Evolutionary conservation across 2,888 invertebrate genomes (phyloP).

Genomic region (Brachynemurus nebulosus): DNA sequence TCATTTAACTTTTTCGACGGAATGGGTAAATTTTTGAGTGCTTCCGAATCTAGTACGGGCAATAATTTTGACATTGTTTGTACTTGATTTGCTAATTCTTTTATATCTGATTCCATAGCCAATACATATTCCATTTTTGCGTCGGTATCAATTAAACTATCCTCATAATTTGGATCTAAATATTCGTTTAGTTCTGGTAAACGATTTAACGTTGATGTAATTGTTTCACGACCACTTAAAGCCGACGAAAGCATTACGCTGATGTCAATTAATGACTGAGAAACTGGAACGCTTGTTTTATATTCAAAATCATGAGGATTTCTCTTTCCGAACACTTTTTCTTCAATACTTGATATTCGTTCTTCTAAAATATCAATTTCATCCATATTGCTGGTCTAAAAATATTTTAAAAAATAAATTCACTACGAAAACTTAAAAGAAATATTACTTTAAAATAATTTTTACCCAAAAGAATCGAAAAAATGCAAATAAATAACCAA

Average conservation of each 20-base stretch:
- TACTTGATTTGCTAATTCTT: conserved; percentile 28
- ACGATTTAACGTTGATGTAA: conserved; percentile 31
- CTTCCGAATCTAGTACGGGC: conserved; percentile 31
- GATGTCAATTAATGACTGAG: conserved; percentile 32
- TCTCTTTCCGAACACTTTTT: conserved; percentile 29
- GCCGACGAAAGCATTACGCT: conserved; percentile 37
- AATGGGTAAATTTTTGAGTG: conserved; percentile 31
- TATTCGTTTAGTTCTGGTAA: conserved; percentile 34
- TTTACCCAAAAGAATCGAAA: too few relatives aligned
- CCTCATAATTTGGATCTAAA: conserved; percentile 32
- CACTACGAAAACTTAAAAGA: too few relatives aligned
- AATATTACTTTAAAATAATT: too few relatives aligned
- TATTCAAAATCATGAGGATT: conserved; percentile 22
- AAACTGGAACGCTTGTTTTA: conserved; percentile 24
- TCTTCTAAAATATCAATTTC: conserved; percentile 31
- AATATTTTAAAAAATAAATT: too few relatives aligned
- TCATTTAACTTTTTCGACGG: conserved; percentile 31
- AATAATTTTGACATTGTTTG: conserved; percentile 30
- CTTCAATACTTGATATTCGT: conserved; percentile 33
- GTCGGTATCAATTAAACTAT: conserved; percentile 31
- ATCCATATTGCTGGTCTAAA: conserved; percentile 15
- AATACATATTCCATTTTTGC: conserved; percentile 34
- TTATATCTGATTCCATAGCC: conserved; percentile 32
- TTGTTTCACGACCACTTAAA: conserved; percentile 35
- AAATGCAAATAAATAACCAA: too few relatives aligned